Conservation (phyloP, 2,113 vertebrate species). For the Suricata suricatta region DNA sequence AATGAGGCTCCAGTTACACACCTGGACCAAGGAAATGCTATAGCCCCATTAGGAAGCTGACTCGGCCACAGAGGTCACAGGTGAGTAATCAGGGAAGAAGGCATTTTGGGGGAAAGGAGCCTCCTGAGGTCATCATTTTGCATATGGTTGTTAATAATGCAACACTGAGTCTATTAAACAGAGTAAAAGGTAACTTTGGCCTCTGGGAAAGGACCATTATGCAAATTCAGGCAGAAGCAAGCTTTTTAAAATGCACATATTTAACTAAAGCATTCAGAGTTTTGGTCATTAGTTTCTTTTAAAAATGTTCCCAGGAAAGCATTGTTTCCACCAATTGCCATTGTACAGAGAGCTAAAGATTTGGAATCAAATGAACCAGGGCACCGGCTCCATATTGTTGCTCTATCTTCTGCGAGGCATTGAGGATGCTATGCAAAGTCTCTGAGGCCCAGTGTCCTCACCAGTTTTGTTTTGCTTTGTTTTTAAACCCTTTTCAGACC, state of each 20-base stretch:
- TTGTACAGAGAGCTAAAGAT: background rate
- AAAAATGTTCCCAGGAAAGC: constrained; percentile 51
- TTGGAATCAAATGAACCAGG: background rate
- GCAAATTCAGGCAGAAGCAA: constrained; percentile 67
- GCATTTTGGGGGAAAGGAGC: background rate
- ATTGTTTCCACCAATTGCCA: background rate
- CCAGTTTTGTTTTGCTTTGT: background rate
- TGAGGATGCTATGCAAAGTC: background rate
- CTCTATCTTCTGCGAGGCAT: fast-evolving
- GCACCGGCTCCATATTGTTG: background rate
- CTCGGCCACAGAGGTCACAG: background rate
- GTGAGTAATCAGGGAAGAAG: constrained; percentile 19
- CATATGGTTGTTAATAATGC: constrained; percentile 64
- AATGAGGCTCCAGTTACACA: background rate
- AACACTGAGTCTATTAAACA: constrained; percentile 47
- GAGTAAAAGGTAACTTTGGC: constrained; percentile 63
- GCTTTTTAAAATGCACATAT: constrained; percentile 76
- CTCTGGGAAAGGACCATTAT: constrained; percentile 67
- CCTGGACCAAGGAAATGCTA: background rate
- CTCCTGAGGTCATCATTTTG: constrained; percentile 39
- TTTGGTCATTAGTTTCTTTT: constrained; percentile 61
- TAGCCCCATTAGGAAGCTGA: background rate
- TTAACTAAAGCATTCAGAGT: constrained; percentile 58
- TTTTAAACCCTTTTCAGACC: background rate
- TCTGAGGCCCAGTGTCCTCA: background rate